Percentiles rank a stretch among this genome's conserved stretches.
Evolutionary conservation across 2,113 vertebrate genomes (phyloP).

Genomic region (Xyliphius kryptos): DNA sequence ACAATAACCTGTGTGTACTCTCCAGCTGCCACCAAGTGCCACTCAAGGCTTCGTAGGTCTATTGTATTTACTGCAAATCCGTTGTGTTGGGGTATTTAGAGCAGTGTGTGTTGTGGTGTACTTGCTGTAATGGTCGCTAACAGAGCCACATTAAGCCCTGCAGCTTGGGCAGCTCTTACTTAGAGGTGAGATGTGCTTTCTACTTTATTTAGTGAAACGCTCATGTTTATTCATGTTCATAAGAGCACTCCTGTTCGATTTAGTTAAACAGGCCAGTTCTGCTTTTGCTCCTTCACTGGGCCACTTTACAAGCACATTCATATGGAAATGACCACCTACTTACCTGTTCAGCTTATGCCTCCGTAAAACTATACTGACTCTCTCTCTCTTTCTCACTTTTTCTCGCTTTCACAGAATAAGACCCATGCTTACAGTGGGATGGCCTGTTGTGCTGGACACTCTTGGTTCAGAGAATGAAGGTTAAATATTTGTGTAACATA

Average conservation of each 20-base stretch:
- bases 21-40: conserved; percentile 25
- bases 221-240: conserved; percentile 47
- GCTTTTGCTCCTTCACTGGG: conserved; percentile 24
- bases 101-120: conserved; percentile 1
- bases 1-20: conserved; percentile 23
- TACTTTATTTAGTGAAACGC: conserved; percentile 32
- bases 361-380: conserved; percentile 12
- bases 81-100: conserved; percentile 4
- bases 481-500: no score
- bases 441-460: conserved; percentile 5
- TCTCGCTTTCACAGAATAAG: conserved; percentile 17
- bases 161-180: conserved; percentile 29
- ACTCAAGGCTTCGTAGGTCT: conserved; percentile 21
- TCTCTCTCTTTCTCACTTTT: neutral
- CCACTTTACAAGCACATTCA: conserved; percentile 41
- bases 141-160: conserved; percentile 22
- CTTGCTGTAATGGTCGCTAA: conserved; percentile 19
- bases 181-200: conserved; percentile 26
- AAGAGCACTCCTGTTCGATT: conserved; percentile 47
- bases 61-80: conserved; percentile 17
- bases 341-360: conserved; percentile 36
- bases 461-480: no score
- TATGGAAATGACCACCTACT: conserved; percentile 44
- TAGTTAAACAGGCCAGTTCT: conserved; percentile 40
- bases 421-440: conserved; percentile 19